phyloP scores from a whole-genome alignment of 2,888 invertebrate genomes.

The Heliconius sara region DNA sequence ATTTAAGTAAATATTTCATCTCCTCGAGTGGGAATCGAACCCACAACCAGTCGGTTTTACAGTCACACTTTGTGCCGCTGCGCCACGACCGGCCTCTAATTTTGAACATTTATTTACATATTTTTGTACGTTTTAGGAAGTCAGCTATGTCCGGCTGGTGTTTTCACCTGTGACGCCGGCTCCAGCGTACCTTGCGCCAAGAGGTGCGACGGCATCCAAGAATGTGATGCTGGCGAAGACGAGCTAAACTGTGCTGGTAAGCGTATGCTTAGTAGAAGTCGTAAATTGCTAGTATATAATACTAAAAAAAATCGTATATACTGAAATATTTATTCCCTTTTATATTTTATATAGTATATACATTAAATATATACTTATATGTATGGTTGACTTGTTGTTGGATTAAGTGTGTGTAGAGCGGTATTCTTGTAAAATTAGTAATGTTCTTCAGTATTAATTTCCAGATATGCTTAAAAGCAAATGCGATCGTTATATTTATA shows the following conservation, averaged over 20 bases:
- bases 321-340: background rate
- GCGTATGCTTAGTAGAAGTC: constrained; percentile 20
- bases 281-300: background rate
- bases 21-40: no score
- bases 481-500: constrained; percentile 6
- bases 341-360: background rate
- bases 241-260: constrained; percentile 82
- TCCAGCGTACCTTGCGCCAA: constrained; percentile 60
- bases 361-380: background rate
- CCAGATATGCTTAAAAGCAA: background rate
- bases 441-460: background rate
- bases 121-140: constrained; percentile 52
- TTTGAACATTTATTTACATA: background rate
- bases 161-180: constrained; percentile 58
- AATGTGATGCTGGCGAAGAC: constrained; percentile 85
- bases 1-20: no score
- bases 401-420: background rate
- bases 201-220: constrained; percentile 74
- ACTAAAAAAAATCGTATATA: background rate
- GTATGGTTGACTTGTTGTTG: background rate
- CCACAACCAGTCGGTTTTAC: no score
- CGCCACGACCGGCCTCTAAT: no score
- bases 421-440: background rate
- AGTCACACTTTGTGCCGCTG: no score
- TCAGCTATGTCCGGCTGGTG: constrained; percentile 57